Evolutionary conservation across 2,797 vertebrate species (phyloP).

Genomic region (Acanthopagrus latus): DNA sequence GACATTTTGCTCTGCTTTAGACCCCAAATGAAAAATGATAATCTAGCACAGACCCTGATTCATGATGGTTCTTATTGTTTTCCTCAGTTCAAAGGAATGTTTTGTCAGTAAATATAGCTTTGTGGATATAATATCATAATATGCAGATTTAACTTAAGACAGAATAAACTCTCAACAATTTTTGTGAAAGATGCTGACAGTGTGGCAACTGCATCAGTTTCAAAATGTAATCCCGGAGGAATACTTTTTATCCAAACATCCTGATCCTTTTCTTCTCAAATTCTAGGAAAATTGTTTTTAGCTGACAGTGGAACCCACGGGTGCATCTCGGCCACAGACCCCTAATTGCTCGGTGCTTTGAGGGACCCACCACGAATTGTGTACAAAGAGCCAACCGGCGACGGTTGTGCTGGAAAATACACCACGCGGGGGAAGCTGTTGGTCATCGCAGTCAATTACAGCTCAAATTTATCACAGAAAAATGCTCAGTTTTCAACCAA

Average conservation of each 20-base stretch:
- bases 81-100: slow-evolving; percentile 5
- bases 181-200: slow-evolving; percentile 22
- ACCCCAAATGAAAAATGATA: background rate
- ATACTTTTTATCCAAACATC: slow-evolving; percentile 55
- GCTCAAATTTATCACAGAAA: slow-evolving; percentile 26
- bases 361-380: slow-evolving; percentile 64
- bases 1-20: background rate
- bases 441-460: slow-evolving; percentile 18
- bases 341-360: slow-evolving; percentile 47
- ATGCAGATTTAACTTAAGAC: slow-evolving; percentile 10
- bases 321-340: slow-evolving; percentile 44
- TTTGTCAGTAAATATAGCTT: background rate
- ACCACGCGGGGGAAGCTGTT: slow-evolving; percentile 38
- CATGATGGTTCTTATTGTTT: background rate
- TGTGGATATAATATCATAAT: slow-evolving; percentile 1
- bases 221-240: slow-evolving; percentile 36
- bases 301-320: slow-evolving; percentile 38
- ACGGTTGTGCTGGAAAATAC: slow-evolving; percentile 47
- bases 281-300: slow-evolving; percentile 42
- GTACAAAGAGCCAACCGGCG: slow-evolving; percentile 54
- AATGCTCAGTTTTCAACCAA: slow-evolving; percentile 5
- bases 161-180: slow-evolving; percentile 12
- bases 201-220: slow-evolving; percentile 29
- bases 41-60: background rate
- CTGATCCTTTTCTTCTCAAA: slow-evolving; percentile 35